phyloP scores from a whole-genome alignment of 2,888 invertebrate species.

The Clanis bilineata region DNA sequence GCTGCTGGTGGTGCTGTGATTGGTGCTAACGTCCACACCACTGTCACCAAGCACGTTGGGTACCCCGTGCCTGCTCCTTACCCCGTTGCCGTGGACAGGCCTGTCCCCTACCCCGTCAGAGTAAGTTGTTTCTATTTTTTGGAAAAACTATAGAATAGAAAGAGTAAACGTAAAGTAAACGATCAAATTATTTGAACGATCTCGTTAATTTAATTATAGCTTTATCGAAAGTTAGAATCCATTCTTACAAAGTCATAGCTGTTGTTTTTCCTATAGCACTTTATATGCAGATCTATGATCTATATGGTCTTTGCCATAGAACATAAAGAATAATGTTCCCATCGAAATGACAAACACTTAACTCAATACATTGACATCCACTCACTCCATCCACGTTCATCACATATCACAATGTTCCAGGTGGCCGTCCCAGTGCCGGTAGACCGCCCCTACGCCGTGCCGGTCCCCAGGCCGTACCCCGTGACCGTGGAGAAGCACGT shows the following conservation, averaged over 20 bases:
- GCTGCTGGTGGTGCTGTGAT: conserved; percentile 47
- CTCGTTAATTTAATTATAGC: too few relatives aligned
- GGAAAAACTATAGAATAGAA: too few relatives aligned
- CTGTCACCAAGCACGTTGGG: conserved; percentile 75
- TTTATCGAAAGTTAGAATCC: too few relatives aligned
- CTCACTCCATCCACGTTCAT: neutral
- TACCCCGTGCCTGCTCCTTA: conserved; percentile 76
- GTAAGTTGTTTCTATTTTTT: conserved; percentile 36
- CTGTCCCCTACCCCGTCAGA: conserved; percentile 71
- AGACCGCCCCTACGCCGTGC: conserved; percentile 76
- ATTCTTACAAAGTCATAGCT: too few relatives aligned
- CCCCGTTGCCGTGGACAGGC: conserved; percentile 73
- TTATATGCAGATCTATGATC: too few relatives aligned
- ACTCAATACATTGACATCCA: too few relatives aligned
- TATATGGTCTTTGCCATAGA: too few relatives aligned
- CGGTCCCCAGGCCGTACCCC: conserved; percentile 76
- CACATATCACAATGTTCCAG: conserved; percentile 41
- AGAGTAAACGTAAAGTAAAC: too few relatives aligned
- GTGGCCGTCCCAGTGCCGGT: conserved; percentile 74
- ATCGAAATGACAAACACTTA: too few relatives aligned
- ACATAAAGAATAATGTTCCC: too few relatives aligned
- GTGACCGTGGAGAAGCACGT: conserved; percentile 75
- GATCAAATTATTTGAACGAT: too few relatives aligned
- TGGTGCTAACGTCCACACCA: conserved; percentile 75
- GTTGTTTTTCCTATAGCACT: too few relatives aligned